Base-by-base conservation (phyloP, 1,140 invertebrate species). In the Sarcophaga bullata region DNA sequence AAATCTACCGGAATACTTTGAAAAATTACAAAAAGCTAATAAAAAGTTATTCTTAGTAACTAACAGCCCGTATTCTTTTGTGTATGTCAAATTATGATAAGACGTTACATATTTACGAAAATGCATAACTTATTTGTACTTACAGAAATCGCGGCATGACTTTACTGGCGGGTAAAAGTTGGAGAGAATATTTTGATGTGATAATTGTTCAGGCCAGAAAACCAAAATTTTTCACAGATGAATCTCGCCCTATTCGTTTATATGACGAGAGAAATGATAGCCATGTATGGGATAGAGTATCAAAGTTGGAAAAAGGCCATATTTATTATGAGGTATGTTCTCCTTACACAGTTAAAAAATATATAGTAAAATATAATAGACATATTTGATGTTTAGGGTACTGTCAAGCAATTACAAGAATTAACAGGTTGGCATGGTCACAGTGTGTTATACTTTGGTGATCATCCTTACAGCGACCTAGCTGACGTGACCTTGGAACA, bases 41-140 rank as follows among this genome's bases (percentile, higher is more conserved):
- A 99, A 98, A 91, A 97, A 98, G 90, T 92, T 98, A 85, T 99
- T 99, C 90, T 91, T 99, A 19, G 97, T 99, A 2, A 99, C 98
- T 9, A 99, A 99, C 88, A 98, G 97, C 91, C 97, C 97, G 0
- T 99, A 95, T 90, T 94, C 95, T 85, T 99, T 99, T 93, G 97
- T 99, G 97, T 99, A 93, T 95, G 96, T 94, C 3, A 46, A 68
- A 10, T 25, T 2, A 17, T 81, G 8, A 17, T 17, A 81, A 37
- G 4, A 37, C 1, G 25, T 37, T 37, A 37, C 4, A 37, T 37
- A 37, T 37, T 37, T 37, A 37, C 25, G 4, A 37, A 37, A 37
- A 37, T 4, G 25, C 25, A 37, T 37, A 37, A 2, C 4, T 37
- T 37, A 4, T 37, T 37, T 62, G 17, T 68, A 19, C 8, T n/a